Conservation (phyloP, 2,113 vertebrate genomes). For the Rutilus rutilus region DNA sequence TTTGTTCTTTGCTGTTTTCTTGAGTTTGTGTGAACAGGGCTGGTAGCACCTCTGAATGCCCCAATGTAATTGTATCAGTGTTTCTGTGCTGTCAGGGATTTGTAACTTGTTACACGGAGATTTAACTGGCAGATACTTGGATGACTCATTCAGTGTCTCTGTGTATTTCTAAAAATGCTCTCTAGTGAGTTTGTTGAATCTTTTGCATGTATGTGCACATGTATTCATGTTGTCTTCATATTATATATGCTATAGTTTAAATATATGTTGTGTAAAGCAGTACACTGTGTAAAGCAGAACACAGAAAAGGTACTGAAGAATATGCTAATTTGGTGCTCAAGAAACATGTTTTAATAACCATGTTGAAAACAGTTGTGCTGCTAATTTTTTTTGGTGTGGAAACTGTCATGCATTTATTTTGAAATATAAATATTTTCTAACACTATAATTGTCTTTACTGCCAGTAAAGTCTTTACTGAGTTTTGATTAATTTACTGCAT, state of each 20-base stretch:
- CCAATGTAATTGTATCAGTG: slow-evolving; percentile 78
- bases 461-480: background rate
- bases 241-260: slow-evolving; percentile 16
- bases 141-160: slow-evolving; percentile 66
- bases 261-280: slow-evolving; percentile 49
- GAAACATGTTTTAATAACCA: background rate
- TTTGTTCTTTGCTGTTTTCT: background rate
- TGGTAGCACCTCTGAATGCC: slow-evolving; percentile 73
- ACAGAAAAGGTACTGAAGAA: no score
- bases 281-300: slow-evolving; percentile 37
- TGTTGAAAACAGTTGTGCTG: background rate
- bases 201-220: slow-evolving; percentile 53
- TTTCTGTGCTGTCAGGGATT: slow-evolving; percentile 78
- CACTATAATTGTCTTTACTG: background rate
- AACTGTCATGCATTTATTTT: background rate
- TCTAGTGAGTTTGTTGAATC: slow-evolving; percentile 15
- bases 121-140: slow-evolving; percentile 72
- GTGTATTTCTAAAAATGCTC: slow-evolving; percentile 31
- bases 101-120: slow-evolving; percentile 77
- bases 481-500: background rate
- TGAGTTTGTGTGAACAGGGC: slow-evolving; percentile 39
- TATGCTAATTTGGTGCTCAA: background rate
- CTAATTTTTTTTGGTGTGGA: background rate
- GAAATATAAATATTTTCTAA: background rate
- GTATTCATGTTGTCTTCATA: slow-evolving; percentile 48